Evolutionary conservation across 2,113 vertebrate genomes (phyloP).

Genomic region (Monopterus albus): DNA sequence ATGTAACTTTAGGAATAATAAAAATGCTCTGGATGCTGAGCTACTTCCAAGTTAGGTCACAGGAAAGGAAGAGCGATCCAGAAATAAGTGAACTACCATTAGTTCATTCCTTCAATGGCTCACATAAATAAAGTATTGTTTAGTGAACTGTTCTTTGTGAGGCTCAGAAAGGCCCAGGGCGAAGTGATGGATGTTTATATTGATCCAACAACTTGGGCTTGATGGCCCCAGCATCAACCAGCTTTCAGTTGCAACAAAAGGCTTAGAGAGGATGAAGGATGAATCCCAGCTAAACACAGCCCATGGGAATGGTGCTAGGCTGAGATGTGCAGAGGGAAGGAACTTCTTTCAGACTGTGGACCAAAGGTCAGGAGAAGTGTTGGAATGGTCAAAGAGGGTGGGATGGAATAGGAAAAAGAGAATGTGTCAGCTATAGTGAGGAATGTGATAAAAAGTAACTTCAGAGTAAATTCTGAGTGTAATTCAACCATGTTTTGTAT

Average conservation of each 20-base stretch:
- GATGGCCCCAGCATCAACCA: conserved; percentile 75
- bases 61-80: conserved; percentile 34
- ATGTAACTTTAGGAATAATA: not conserved
- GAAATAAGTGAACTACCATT: conserved; percentile 63
- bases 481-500: conserved; percentile 32
- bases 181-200: conserved; percentile 82
- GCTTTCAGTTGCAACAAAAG: conserved; percentile 81
- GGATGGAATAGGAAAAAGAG: conserved; percentile 44
- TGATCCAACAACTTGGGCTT: conserved; percentile 81
- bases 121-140: conserved; percentile 81
- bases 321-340: conserved; percentile 55
- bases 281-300: conserved; percentile 63
- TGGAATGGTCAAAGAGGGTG: conserved; percentile 46
- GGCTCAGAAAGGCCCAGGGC: conserved; percentile 69
- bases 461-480: conserved; percentile 43
- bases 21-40: conserved; percentile 21
- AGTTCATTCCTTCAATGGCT: conserved; percentile 78
- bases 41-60: conserved; percentile 29
- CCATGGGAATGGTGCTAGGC: conserved; percentile 65
- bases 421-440: conserved; percentile 54
- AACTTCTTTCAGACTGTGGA: conserved; percentile 63
- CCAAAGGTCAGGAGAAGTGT: conserved; percentile 62
- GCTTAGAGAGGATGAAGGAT: conserved; percentile 78
- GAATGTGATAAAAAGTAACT: conserved; percentile 71
- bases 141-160: conserved; percentile 79